Base-by-base conservation (phyloP, 2,888 invertebrate genomes). In the Ochropleura leucogaster region DNA sequence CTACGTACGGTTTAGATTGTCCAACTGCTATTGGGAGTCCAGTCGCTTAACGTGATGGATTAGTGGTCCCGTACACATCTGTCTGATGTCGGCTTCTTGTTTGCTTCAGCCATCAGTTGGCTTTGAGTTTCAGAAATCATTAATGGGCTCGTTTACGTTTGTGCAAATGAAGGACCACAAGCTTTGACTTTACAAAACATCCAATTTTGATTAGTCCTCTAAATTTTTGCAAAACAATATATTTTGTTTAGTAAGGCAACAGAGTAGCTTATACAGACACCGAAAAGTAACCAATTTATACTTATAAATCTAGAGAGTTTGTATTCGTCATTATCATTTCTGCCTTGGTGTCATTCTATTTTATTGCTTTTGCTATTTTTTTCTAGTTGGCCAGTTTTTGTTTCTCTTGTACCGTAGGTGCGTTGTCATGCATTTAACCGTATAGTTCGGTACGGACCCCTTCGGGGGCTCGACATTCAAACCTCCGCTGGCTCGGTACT, bases 21-120 rank as follows among this genome's bases (percentile, higher is more conserved):
- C 46, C 51, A 51, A 47, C 57, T 77, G 40, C 66, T 57, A 72
- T 72, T 85, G 59, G 63, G 18, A 53, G 69, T 72, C 62, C 40
- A 84, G 72, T 73, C 72, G 67, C 72, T 77, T 66, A 64, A 64
- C 68, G 67, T 76, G 79, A 75, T 74, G 78, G 72, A 84, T 86
- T 84, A 84, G 79, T 72, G 79, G 72, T 73, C 55, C 62, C 64
- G 73, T 12, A 77, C 71, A 71, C 76, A 86, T 84, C 67, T 53
- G 82, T 83, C 72, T 73, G 69, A 68, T 47, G 67, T 66, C 70
- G 62, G 20, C 76, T 76, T 71, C 85, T 67, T 82, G 82, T 81
- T 85, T 82, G 77, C 59, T 42, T 68, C 82, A 59, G 76, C 66
- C 46, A 84, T 84, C 71, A 69, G 63, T 80, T 59, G 55, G 55